Evolutionary conservation across 2,113 vertebrate genomes (phyloP), one percentile per base, ranked within the genome.

Genomic region (Enhydra lutris): DNA sequence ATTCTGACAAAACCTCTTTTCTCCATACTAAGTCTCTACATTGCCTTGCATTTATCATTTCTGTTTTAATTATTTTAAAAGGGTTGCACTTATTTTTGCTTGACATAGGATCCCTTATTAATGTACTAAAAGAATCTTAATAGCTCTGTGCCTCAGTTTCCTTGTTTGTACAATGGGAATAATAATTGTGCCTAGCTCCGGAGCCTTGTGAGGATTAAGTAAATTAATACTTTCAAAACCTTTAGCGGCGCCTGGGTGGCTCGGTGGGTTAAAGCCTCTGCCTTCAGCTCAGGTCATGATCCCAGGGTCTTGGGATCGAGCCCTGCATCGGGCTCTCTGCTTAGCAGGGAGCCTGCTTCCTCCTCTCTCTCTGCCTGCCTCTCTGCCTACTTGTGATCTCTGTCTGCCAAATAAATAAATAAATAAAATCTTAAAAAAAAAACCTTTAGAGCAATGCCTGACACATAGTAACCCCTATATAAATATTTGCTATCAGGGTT

Each of bases 51-150:
- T 85, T 73, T 82, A 73, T 71, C 50, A 86, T 57, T 78, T 82
- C 24, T 93, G 24, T 86, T 92, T 85, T 89, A 47, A 39, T 94
- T 45, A 39, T 91, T 82, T 96, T 18, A 23, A 91, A 93, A 94
- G 26, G 8, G 4, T 81, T 85, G 57, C 34, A 42, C 61, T 85
- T 91, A 4, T 9, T 94, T 65, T 50, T 81, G 6, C 17, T 26
- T 71, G 39, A 31, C 59, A 6, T 88, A 78, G 34, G 24, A 69
- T 55, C 50, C 47, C 74, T 95, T 89, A 45, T 69, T 92, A 96
- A 45, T 73, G 6, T 42, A 89, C 65, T 59, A 82, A 94, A 97
- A 45, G 20, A 73, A 73, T 74, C 18, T 81, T 96, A 55, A 47
- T 88, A 91, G 31, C 21, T 95, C 31, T 59, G 7, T 94, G 87